Percentiles rank a stretch among this genome's conserved stretches.
These are phyloP conservation scores for Sminthopsis crassicaudata DNA, from an alignment of 2,113 vertebrate genomes.

Conservation along the genomic window DNA sequence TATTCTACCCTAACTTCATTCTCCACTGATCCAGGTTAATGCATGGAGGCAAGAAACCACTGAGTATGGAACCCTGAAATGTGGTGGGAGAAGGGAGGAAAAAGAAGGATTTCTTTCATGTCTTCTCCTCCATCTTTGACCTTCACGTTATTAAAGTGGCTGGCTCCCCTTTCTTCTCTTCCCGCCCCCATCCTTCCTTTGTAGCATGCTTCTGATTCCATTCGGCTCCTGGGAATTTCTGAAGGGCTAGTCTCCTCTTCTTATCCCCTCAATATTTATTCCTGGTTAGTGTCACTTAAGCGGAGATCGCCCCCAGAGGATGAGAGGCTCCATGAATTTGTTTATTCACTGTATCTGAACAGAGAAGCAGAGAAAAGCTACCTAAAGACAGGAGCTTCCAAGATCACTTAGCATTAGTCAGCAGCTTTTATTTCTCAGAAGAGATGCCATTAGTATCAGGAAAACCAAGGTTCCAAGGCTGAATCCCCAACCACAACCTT, in stretches of 20 bases:
- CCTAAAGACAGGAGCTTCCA: background rate
- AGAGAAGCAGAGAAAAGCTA: background rate
- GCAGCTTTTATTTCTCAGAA: background rate
- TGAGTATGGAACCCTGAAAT: background rate
- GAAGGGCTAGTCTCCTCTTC: background rate
- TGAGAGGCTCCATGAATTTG: background rate
- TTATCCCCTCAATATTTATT: background rate
- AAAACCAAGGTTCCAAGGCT: background rate
- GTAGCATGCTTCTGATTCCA: background rate
- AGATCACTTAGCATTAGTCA: background rate
- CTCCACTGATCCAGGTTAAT: background rate
- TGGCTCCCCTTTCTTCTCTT: background rate
- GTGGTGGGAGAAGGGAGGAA: background rate
- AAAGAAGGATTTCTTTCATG: background rate
- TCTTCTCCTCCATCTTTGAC: background rate
- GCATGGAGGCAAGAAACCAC: background rate
- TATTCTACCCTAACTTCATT: background rate
- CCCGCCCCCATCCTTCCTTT: background rate
- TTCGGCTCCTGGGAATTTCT: background rate
- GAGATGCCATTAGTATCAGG: background rate
- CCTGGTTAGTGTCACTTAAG: background rate
- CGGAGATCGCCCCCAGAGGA: background rate
- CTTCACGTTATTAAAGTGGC: background rate
- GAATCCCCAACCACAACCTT: background rate
- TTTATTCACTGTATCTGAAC: background rate